phyloP scores from a whole-genome alignment of 2,797 vertebrate genomes.

The Eleutherodactylus coqui region DNA sequence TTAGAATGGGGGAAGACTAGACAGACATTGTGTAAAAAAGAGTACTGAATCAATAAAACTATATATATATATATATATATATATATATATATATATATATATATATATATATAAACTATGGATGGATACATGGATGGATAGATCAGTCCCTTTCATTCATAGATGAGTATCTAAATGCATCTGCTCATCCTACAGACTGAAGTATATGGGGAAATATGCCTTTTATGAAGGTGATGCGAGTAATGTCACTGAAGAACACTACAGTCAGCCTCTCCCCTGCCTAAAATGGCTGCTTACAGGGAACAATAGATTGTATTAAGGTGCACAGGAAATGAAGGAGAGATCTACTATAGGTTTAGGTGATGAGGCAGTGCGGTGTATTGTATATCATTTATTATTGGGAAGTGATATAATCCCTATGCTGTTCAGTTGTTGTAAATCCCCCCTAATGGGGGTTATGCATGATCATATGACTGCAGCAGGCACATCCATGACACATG shows the following conservation, averaged over 20 bases:
- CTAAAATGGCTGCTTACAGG: slow-evolving; percentile 17
- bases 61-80: neutral
- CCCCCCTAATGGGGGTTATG: neutral
- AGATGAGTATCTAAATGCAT: neutral
- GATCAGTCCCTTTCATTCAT: neutral
- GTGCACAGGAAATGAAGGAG: neutral
- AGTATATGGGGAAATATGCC: neutral
- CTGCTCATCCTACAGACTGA: neutral
- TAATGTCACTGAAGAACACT: neutral
- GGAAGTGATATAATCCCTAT: neutral
- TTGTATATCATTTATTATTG: neutral
- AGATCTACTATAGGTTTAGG: neutral
- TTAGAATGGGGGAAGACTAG: neutral
- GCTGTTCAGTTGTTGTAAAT: neutral
- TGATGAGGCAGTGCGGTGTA: neutral
- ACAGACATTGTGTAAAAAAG: neutral
- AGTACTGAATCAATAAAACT: neutral
- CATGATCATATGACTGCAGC: neutral
- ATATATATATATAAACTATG: slow-evolving; percentile 19
- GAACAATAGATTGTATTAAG: slow-evolving; percentile 8
- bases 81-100: slow-evolving; percentile 1
- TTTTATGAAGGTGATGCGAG: neutral
- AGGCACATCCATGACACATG: slow-evolving; percentile 28
- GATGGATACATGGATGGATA: neutral
- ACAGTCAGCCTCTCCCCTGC: slow-evolving; percentile 3